Base-by-base conservation (phyloP, 2,797 vertebrate species). In the Botia almorhae region DNA sequence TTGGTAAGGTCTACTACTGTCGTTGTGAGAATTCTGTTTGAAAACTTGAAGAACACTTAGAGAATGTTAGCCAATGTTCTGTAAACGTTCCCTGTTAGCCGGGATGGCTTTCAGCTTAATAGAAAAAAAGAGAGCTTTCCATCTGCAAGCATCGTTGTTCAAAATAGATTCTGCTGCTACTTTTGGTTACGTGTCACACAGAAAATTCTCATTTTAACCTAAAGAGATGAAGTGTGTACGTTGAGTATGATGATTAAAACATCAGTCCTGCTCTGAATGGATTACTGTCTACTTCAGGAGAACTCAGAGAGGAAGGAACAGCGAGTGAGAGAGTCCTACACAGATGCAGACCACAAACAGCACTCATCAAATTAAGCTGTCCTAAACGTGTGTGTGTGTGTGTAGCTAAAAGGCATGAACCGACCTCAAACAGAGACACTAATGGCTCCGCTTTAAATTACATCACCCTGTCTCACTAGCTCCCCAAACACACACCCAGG, bases 361-460 rank as follows among this genome's bases (percentile, higher is more conserved):
- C 21, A 46, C 75, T 82, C 67, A 64, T 82, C 50, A 80, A 73
- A 72, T 73, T 48, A 63, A 80, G 60, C 12, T 4, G 0, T 73
- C 50, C 60, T 39, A 53, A 55, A 43, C 8, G 7, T 7, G 39
- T 43, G 39, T 8, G 39, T 43, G 67, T 61, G 68, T 64, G 76
- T 39, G 63, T 19, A 67, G 73, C 65, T 74, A 63, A 80, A 69
- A 83, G 61, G 63, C 69, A 73, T 46, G 58, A 72, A 17, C 70
- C 55, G 78, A 81, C 65, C 78, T 83, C 65, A 78, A 80, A 29
- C 48, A 26, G 48, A 76, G 46, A 74, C 55, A 58, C 48, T 21
- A 81, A 82, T 43, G 65, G 23, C 64, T 74, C 43, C 51, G 33
- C 80, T 68, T 70, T 78, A 68, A 74, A 81, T 83, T 61, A 76